A percentile compares a stretch with the other conserved stretches of the same genome.
phyloP scores from a whole-genome alignment of 1,140 invertebrate genomes.

The Steinernema feltiae region DNA sequence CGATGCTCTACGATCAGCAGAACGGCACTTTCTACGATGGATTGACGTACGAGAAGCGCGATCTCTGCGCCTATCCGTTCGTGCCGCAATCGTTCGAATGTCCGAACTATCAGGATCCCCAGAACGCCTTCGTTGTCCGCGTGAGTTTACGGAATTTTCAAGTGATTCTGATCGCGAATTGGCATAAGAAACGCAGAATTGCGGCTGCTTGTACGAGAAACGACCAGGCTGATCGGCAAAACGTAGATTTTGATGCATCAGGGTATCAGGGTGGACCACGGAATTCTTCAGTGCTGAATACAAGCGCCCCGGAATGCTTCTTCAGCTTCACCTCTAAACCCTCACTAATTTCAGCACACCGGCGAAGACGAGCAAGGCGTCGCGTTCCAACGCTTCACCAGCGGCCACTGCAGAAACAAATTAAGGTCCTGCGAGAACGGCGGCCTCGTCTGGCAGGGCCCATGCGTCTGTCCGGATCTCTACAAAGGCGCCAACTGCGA shows the following conservation, averaged over 20 bases:
- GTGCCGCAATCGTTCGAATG: slow-evolving; percentile 30
- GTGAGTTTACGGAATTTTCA: slow-evolving; percentile 18
- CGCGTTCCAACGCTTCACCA: slow-evolving; percentile 35
- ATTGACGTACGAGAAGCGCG: slow-evolving; percentile 20
- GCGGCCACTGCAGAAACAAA: slow-evolving; percentile 24
- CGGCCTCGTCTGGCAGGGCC: not conserved
- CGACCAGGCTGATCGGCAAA: too few relatives aligned
- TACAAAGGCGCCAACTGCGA: not conserved
- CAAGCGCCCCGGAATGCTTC: slow-evolving; percentile 17
- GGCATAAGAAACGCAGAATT: too few relatives aligned
- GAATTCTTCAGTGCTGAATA: too few relatives aligned
- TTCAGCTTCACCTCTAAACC: too few relatives aligned
- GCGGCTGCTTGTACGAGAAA: too few relatives aligned
- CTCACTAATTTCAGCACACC: slow-evolving; percentile 25
- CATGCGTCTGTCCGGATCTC: not conserved
- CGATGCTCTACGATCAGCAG: slow-evolving; percentile 25
- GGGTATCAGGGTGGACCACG: too few relatives aligned
- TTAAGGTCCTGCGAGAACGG: not conserved
- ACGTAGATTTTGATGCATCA: too few relatives aligned
- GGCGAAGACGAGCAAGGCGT: slow-evolving; percentile 36
- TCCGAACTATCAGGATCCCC: slow-evolving; percentile 19
- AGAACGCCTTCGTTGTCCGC: slow-evolving; percentile 27
- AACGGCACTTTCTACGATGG: slow-evolving; percentile 33
- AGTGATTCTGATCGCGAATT: too few relatives aligned
- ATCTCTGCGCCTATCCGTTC: slow-evolving; percentile 22